Base-by-base conservation (phyloP, 2,797 vertebrate genomes). In the Austrolebias charrua region DNA sequence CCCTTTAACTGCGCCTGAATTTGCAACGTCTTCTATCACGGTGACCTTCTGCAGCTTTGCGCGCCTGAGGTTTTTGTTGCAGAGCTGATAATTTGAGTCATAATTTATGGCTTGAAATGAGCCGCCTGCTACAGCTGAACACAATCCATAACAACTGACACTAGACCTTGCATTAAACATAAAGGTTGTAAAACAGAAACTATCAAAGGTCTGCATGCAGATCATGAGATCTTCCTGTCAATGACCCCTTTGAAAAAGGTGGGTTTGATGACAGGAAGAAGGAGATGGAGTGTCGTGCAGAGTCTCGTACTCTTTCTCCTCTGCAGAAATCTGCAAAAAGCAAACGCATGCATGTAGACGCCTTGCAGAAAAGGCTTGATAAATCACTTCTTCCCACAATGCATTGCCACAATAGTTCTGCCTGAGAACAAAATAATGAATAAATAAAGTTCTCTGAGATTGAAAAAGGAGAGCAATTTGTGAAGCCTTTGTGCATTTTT, bases 391-490 rank as follows among this genome's bases (percentile, higher is more conserved):
- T 76, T 61, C 56, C 64, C 75, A 78, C 86, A 81, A 83, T 58
- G 57, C 65, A 63, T 66, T 31, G 69, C 69, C 57, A 73, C 84
- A 84, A 75, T 52, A 73, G 75, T 61, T 29, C 61, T 59, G 75
- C 63, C 84, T 42, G 73, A 68, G 79, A 82, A 85, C 81, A 84
- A 85, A n/a, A 87, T 84, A 80, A 86, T 91, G 83, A 89, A 91
- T 90, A 90, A 86, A 90, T 90, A 83, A 89, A 85, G 79, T 86
- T 83, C 69, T 65, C 67, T 13, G 58, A 76, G 78, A 85, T 73
- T 86, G 80, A 83, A 82, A 54, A 63, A 75, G 75, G 65, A 60
- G 64, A 57, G 72, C 76, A 67, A 80, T 85, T 81, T 73, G 67
- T 46, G 63, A 60, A 62, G 69, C 63, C 62, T 70, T 60, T 69